Evolutionary conservation across 2,797 vertebrate genomes (phyloP).

Genomic region (Hypotaenidia philippensis): DNA sequence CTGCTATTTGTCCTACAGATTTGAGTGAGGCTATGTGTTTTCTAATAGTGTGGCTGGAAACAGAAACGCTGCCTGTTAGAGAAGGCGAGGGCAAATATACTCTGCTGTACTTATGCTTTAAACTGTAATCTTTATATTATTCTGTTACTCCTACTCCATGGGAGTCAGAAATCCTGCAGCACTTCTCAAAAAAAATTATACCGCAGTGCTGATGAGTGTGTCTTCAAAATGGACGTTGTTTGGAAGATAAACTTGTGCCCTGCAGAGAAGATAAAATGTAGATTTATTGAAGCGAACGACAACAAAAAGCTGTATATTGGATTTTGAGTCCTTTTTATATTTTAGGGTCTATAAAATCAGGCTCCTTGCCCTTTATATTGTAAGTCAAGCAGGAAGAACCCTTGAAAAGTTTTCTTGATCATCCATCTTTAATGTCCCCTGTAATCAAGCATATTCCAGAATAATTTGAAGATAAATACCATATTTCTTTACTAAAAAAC

Average conservation of each 20-base stretch:
- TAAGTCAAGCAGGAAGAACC: neutral
- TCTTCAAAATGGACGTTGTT: conserved; percentile 38
- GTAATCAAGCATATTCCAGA: neutral
- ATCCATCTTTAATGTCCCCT: neutral
- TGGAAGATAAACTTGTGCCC: conserved; percentile 52
- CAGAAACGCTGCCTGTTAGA: neutral
- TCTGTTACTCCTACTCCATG: conserved; percentile 24
- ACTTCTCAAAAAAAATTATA: conserved; percentile 4
- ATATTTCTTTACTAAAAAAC: neutral
- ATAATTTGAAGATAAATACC: neutral
- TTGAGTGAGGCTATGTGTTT: neutral
- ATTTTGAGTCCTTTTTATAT: conserved; percentile 48
- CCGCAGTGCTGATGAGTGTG: conserved; percentile 34
- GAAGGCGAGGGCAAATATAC: neutral
- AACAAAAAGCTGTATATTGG: conserved; percentile 47
- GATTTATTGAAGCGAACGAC: conserved; percentile 62
- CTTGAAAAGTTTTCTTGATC: conserved; percentile 11
- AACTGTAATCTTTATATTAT: conserved; percentile 32
- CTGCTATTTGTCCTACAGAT: neutral
- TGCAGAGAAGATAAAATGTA: conserved; percentile 63
- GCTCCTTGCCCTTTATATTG: neutral
- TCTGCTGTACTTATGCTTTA: neutral
- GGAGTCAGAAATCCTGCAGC: conserved; percentile 35
- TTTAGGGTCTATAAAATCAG: conserved; percentile 44
- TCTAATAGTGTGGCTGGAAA: neutral